Evolutionary conservation across 1,140 invertebrate genomes (phyloP).

Genomic region (Zaprionus lachaisei): DNA sequence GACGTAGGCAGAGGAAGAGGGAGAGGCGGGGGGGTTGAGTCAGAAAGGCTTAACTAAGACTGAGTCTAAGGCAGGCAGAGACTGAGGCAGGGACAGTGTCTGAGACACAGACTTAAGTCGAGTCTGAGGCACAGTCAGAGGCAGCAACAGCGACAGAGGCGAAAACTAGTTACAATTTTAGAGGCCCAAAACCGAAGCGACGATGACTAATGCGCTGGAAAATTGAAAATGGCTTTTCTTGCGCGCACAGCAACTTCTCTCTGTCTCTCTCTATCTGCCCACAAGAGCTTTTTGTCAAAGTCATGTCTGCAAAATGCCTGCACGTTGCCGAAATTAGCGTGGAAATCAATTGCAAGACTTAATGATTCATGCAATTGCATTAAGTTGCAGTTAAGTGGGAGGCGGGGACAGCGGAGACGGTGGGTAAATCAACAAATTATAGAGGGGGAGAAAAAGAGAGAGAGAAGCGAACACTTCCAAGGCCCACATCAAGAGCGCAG

Average conservation of each 20-base stretch:
- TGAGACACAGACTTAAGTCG: background rate
- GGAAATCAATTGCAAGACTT: constrained; percentile 67
- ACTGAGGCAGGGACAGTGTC: constrained; percentile 27
- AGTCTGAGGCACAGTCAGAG: constrained; percentile 1
- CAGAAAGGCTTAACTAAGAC: background rate
- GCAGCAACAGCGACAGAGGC: constrained; percentile 9
- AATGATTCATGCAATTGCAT: constrained; percentile 51
- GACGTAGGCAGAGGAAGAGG: background rate
- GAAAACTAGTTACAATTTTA: constrained; percentile 79
- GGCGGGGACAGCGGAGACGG: background rate
- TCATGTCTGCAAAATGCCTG: constrained; percentile 52
- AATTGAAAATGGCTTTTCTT: constrained; percentile 69
- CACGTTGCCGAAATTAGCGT: constrained; percentile 76
- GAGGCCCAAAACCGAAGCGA: constrained; percentile 47
- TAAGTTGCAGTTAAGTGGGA: constrained; percentile 13
- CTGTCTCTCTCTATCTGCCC: constrained; percentile 9
- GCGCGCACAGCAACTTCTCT: constrained; percentile 4
- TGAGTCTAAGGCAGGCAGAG: too few species aligned
- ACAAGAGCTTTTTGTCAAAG: constrained; percentile 61
- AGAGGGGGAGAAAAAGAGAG: background rate
- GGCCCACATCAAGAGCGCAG: background rate
- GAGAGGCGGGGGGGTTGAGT: background rate
- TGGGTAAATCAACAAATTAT: constrained; percentile 3
- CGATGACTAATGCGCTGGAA: constrained; percentile 77
- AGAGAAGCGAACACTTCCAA: background rate